phyloP scores from a whole-genome alignment of 1,140 invertebrate species.

The Plectus sambesii region DNA sequence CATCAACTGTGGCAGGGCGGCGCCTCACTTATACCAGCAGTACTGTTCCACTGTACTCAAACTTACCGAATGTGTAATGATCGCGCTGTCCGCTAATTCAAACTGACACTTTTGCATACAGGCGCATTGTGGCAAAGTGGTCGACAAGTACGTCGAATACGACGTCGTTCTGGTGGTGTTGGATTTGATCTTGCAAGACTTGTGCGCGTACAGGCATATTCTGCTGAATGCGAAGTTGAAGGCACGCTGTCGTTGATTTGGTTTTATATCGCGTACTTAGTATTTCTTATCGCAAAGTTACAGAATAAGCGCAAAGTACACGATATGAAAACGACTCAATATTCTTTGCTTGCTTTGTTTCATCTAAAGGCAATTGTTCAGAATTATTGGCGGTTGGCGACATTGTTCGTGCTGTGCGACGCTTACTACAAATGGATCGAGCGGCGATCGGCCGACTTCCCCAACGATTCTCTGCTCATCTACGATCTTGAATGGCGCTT shows the following conservation, averaged over 20 bases:
- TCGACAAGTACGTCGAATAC: slow-evolving; percentile 79
- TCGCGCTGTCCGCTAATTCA: slow-evolving; percentile 7
- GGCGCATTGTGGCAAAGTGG: slow-evolving; percentile 59
- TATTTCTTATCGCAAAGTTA: too few species aligned
- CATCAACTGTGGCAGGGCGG: slow-evolving; percentile 30
- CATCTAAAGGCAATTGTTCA: slow-evolving; percentile 19
- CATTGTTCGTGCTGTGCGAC: slow-evolving; percentile 35
- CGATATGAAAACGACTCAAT: too few species aligned
- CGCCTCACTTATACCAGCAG: slow-evolving; percentile 27
- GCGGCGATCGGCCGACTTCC: slow-evolving; percentile 2
- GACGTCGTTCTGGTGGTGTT: slow-evolving; percentile 69
- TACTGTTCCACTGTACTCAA: slow-evolving; percentile 36
- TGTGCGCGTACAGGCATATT: slow-evolving; percentile 66
- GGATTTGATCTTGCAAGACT: slow-evolving; percentile 65
- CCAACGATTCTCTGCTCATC: slow-evolving; percentile 8
- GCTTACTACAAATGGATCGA: slow-evolving; percentile 43
- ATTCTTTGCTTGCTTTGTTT: too few species aligned
- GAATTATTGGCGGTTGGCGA: slow-evolving; percentile 27
- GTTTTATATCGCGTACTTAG: too few species aligned
- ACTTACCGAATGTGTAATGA: slow-evolving; percentile 41
- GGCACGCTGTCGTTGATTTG: too few species aligned
- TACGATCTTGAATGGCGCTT: slow-evolving; percentile 42
- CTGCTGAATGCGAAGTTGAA: slow-evolving; percentile 56
- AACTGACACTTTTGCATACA: slow-evolving; percentile 20
- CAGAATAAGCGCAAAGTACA: too few species aligned